Evolutionary conservation across 2,888 invertebrate genomes (phyloP), one percentile per base, ranked within the genome.

Genomic region (Pherbina coryleti): DNA sequence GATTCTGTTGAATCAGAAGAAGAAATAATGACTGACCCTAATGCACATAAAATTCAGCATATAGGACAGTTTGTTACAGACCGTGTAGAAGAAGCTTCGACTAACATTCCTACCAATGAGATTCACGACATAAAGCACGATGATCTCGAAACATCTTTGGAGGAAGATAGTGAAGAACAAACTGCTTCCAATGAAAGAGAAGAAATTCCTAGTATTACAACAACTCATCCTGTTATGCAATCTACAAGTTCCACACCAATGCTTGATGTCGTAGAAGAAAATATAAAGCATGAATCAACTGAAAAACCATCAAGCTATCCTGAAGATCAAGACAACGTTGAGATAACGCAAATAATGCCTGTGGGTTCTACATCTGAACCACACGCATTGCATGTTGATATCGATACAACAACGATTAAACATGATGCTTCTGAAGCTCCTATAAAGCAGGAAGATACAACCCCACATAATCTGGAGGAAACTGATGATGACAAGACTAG

Each of bases 1-100:
- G 84, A 84, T 17, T 86, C 87, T 9, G 80, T 81, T 1, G 86
- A 88, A 74, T 86, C 87, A 0, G 85, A 84, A 77, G 87, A 87
- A 80, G 88, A 86, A 69, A 75, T 66, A 5, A 78, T 75, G 79
- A 82, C 53, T 11, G 77, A 81, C 8, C 78, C 79, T 37, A 79
- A 19, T 31, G 34, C 25, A 28, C 28, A 19, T 9, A 77, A 81
- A 37, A 78, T 83, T 28, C 81, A 82, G 75, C 81, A 83, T 28
- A 70, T 82, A 37, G 80, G 77, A 0, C 82, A 83, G 51, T 82
- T 82, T 67, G 81, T 82, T 44, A 84, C 84, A 5, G 83, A 84
- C 51, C 80, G 80, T 14, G 57, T 72, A 19, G 81, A 83, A 25
- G 82, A 83, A 0, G 25, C 72, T 14, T 2, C 62, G 1, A 64